Percentiles rank a stretch among this genome's conserved stretches.
Evolutionary conservation across 2,113 vertebrate species (phyloP).

Genomic region (Rhipidura dahli): DNA sequence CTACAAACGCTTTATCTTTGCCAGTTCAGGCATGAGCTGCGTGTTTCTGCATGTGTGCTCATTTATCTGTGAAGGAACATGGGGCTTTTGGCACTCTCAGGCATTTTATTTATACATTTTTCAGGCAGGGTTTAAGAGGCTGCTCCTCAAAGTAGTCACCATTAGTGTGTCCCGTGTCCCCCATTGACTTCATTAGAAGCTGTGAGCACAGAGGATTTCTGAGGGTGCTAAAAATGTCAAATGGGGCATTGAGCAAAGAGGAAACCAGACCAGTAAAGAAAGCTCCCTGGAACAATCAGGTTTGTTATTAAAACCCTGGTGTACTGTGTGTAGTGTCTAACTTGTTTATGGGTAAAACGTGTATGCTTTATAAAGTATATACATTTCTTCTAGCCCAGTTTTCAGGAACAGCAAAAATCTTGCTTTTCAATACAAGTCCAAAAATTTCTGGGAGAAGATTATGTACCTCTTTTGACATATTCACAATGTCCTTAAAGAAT

Average conservation of each 20-base stretch:
- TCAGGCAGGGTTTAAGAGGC: not conserved
- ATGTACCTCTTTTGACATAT: not conserved
- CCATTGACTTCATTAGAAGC: not conserved
- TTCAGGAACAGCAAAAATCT: not conserved
- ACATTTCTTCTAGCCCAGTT: not conserved
- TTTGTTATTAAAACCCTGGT: not conserved
- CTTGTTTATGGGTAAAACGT: not conserved
- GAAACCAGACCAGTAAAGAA: not conserved
- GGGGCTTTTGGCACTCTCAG: not conserved
- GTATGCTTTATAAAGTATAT: not conserved
- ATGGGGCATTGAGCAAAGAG: not conserved
- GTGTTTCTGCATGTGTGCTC: not conserved
- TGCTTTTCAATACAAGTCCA: not conserved
- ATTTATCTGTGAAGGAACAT: not conserved
- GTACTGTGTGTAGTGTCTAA: not conserved
- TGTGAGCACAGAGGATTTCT: not conserved
- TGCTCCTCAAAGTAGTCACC: not conserved
- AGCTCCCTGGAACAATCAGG: not conserved
- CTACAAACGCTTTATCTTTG: constrained; percentile 1
- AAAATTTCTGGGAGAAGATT: not conserved
- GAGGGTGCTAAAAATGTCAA: not conserved
- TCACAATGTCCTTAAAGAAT: not conserved
- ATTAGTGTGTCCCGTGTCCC: not conserved
- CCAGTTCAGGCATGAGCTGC: not conserved
- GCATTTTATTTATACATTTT: not conserved